These are phyloP conservation scores for Nymphalis urticae DNA, from an alignment of 2,888 invertebrate genomes.

Conservation along the genomic window DNA sequence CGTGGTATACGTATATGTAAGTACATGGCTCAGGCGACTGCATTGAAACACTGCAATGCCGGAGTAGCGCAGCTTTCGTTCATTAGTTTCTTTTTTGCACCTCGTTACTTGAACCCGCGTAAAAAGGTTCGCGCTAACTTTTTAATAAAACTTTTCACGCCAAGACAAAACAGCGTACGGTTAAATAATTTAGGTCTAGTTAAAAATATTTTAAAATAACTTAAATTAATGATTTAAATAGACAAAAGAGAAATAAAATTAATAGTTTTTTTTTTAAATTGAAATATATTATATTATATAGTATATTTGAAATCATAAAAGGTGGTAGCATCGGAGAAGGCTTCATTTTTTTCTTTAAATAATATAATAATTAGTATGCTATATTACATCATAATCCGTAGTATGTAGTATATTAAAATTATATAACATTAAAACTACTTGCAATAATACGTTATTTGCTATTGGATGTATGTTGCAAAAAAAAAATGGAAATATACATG, in stretches of 20 bases:
- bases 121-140: conserved; percentile 40
- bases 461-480: no score
- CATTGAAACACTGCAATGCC: conserved; percentile 47
- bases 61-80: conserved; percentile 43
- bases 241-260: neutral
- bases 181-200: conserved; percentile 15
- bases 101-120: conserved; percentile 40
- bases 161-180: conserved; percentile 3
- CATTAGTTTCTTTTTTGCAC: conserved; percentile 43
- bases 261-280: neutral
- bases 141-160: conserved; percentile 33
- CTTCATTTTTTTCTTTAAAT: no score
- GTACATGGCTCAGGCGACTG: conserved; percentile 37
- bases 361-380: no score
- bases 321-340: no score
- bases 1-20: conserved; percentile 20
- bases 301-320: no score
- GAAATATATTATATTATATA: no score
- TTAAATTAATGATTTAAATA: neutral
- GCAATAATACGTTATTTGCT: no score
- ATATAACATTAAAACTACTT: no score
- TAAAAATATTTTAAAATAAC: neutral
- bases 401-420: no score
- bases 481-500: no score
- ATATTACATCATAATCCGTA: no score